Evolutionary conservation across 2,113 vertebrate species (phyloP).

Genomic region (Pleuronectes platessa): DNA sequence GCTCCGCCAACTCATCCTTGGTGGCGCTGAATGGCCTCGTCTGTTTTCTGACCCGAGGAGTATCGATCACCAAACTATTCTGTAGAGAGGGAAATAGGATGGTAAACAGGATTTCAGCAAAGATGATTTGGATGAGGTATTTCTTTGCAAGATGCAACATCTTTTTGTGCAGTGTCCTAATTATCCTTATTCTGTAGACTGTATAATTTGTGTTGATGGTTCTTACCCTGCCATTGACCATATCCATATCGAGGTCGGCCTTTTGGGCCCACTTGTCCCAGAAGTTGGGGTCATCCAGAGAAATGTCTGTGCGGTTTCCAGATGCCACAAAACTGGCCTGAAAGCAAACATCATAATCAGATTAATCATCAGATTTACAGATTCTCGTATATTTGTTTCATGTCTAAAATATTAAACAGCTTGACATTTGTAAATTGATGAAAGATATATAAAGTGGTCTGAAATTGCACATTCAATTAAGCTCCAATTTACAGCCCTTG

Average conservation of each 20-base stretch:
- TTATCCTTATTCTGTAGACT: not conserved
- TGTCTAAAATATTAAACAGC: not conserved
- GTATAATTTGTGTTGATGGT: not conserved
- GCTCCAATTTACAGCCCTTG: no score
- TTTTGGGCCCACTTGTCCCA: constrained; percentile 99
- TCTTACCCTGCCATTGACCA: constrained; percentile 95
- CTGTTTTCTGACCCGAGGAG: constrained; percentile 96
- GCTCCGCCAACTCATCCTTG: constrained; percentile 95
- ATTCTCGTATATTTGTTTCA: not conserved
- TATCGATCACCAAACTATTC: constrained; percentile 99
- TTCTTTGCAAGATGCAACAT: not conserved
- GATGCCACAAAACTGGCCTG: constrained; percentile 99
- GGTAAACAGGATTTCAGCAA: constrained; percentile 3
- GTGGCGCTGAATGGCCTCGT: constrained; percentile 96
- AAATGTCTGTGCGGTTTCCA: constrained; percentile 98
- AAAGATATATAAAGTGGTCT: not conserved
- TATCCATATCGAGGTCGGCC: constrained; percentile 95
- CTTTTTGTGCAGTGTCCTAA: not conserved
- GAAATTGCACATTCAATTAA: not conserved
- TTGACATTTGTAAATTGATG: not conserved
- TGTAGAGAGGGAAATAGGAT: constrained; percentile 64
- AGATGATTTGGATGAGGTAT: not conserved
- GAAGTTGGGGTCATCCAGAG: constrained; percentile 99
- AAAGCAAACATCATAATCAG: constrained; percentile 65
- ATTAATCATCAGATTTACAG: constrained; percentile 14